Evolutionary conservation across 1,140 invertebrate genomes (phyloP).

Genomic region (Holotrichia oblita): DNA sequence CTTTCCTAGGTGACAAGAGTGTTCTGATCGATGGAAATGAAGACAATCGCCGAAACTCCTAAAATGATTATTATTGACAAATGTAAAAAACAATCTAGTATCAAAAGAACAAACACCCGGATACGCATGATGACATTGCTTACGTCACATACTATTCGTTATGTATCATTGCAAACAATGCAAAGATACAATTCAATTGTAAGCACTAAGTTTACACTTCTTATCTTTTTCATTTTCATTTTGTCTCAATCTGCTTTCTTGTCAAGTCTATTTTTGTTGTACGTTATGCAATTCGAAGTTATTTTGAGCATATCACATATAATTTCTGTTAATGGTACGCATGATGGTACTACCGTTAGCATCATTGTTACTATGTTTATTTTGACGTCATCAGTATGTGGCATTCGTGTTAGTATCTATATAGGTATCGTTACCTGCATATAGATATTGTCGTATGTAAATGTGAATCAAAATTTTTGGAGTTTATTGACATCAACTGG

Average conservation of each 20-base stretch:
- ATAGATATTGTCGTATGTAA: neutral
- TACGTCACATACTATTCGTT: neutral
- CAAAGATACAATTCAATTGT: neutral
- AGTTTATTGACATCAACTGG: slow-evolving; percentile 40
- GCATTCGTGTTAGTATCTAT: neutral
- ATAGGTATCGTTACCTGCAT: neutral
- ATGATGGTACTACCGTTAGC: neutral
- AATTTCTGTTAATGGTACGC: neutral
- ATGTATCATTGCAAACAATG: neutral
- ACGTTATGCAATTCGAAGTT: neutral
- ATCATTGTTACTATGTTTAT: neutral
- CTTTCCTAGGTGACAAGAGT: slow-evolving; percentile 73
- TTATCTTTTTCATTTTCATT: neutral
- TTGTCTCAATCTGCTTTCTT: slow-evolving; percentile 4
- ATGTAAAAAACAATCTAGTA: neutral
- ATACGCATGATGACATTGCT: neutral
- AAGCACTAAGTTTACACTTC: neutral
- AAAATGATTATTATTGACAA: slow-evolving; percentile 42
- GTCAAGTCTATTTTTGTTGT: neutral
- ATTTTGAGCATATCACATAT: neutral
- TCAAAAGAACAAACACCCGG: neutral
- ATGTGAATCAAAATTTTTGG: slow-evolving; percentile 33
- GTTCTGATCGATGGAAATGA: slow-evolving; percentile 72
- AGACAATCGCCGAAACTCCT: slow-evolving; percentile 62
- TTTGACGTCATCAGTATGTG: neutral